Percentiles rank a stretch among this genome's conserved stretches.
Conservation (phyloP, 2,113 vertebrate genomes). For the Lophochroa leadbeateri region DNA sequence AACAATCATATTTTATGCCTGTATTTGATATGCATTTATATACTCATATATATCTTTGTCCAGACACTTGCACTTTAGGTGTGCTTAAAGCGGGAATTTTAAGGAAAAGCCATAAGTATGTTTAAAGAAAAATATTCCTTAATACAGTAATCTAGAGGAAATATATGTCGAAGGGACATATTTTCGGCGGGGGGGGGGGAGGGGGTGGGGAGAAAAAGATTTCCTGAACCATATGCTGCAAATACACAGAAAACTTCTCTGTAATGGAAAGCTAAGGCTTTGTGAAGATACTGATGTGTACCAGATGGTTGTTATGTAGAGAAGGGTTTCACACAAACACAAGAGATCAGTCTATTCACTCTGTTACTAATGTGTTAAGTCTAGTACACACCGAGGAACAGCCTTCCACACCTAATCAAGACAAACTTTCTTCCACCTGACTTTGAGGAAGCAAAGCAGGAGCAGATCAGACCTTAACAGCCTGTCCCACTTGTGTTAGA, state of each 20-base stretch:
- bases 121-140: conserved; percentile 70
- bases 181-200: not conserved
- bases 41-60: not conserved
- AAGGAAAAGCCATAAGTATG: conserved; percentile 49
- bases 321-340: conserved; percentile 44
- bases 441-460: not conserved
- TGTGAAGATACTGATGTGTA: conserved; percentile 66
- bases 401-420: conserved; percentile 39
- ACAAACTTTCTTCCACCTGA: conserved; percentile 33
- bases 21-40: conserved; percentile 57
- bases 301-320: conserved; percentile 74
- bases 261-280: conserved; percentile 69
- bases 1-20: conserved; percentile 55
- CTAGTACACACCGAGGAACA: conserved; percentile 25
- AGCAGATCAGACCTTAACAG: not conserved
- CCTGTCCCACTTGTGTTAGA: not conserved
- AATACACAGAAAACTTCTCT: conserved; percentile 65
- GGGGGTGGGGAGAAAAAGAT: not conserved
- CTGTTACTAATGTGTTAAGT: conserved; percentile 45
- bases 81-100: conserved; percentile 66
- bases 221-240: conserved; percentile 69
- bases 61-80: conserved; percentile 55
- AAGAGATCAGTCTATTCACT: conserved; percentile 53
- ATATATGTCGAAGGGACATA: conserved; percentile 66
- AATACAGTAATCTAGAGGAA: conserved; percentile 71